phyloP scores from a whole-genome alignment of 2,113 vertebrate genomes.

The Peromyscus maniculatus region DNA sequence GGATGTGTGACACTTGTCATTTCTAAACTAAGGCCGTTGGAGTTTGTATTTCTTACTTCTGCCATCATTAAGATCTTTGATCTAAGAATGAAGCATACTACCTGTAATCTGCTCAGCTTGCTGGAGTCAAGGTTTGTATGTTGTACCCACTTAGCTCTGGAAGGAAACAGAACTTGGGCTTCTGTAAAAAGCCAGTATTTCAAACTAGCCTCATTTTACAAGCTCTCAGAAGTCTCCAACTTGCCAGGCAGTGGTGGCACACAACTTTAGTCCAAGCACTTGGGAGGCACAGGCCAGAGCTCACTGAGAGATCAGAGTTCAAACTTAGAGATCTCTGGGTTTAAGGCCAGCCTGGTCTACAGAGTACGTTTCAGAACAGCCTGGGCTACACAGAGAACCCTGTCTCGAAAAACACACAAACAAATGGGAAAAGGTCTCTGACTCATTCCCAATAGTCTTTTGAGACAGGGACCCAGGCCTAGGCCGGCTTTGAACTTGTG shows the following conservation, averaged over 20 bases:
- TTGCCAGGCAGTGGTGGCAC: not conserved
- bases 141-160: constrained; percentile 56
- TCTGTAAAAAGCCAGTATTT: constrained; percentile 76
- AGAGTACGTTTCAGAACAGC: not conserved
- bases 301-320: not conserved
- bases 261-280: not conserved
- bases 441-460: constrained; percentile 53
- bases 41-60: constrained; percentile 57
- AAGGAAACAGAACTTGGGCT: constrained; percentile 75
- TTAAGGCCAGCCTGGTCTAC: not conserved
- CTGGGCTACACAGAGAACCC: not conserved
- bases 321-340: not conserved
- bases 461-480: not conserved
- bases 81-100: constrained; percentile 64
- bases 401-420: not conserved
- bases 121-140: constrained; percentile 69
- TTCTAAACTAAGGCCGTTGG: constrained; percentile 56
- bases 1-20: constrained; percentile 52
- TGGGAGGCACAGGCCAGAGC: not conserved
- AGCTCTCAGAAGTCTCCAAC: constrained; percentile 66
- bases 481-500: not conserved
- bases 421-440: not conserved
- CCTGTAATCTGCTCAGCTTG: constrained; percentile 75
- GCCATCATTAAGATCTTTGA: constrained; percentile 54
- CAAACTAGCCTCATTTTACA: constrained; percentile 72